Percentiles rank a stretch among this genome's conserved stretches.
phyloP scores from a whole-genome alignment of 2,113 vertebrate genomes.

The Cebidichthys violaceus region DNA sequence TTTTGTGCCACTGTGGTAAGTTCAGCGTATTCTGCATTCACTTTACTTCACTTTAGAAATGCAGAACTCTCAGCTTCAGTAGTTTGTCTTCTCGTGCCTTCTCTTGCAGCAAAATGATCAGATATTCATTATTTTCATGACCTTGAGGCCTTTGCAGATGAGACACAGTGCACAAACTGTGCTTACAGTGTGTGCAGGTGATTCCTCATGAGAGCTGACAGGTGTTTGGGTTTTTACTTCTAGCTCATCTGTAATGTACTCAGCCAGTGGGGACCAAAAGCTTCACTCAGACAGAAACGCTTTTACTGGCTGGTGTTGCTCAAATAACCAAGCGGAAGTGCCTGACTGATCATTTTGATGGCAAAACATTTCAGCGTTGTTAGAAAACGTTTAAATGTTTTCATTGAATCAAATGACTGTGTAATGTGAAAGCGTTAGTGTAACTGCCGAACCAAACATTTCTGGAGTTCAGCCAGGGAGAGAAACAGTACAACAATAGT shows the following conservation, averaged over 20 bases:
- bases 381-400: background rate
- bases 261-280: background rate
- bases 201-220: slow-evolving; percentile 33
- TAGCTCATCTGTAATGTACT: slow-evolving; percentile 10
- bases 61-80: slow-evolving; percentile 6
- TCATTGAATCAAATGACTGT: background rate
- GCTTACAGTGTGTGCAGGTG: slow-evolving; percentile 3
- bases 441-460: background rate
- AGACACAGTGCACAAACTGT: slow-evolving; percentile 17
- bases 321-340: background rate
- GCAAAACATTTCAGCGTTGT: background rate
- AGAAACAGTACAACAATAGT: background rate
- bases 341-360: background rate
- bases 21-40: slow-evolving; percentile 6
- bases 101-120: slow-evolving; percentile 19
- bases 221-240: slow-evolving; percentile 4
- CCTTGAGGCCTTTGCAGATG: slow-evolving; percentile 26
- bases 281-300: background rate
- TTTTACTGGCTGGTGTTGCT: slow-evolving; percentile 10
- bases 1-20: background rate
- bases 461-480: background rate
- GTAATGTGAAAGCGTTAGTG: background rate
- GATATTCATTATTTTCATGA: slow-evolving; percentile 39
- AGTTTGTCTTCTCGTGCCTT: slow-evolving; percentile 17
- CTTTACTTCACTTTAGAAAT: slow-evolving; percentile 24